phyloP scores from a whole-genome alignment of 2,888 invertebrate genomes.

The Caenorhabditis zanzibari region DNA sequence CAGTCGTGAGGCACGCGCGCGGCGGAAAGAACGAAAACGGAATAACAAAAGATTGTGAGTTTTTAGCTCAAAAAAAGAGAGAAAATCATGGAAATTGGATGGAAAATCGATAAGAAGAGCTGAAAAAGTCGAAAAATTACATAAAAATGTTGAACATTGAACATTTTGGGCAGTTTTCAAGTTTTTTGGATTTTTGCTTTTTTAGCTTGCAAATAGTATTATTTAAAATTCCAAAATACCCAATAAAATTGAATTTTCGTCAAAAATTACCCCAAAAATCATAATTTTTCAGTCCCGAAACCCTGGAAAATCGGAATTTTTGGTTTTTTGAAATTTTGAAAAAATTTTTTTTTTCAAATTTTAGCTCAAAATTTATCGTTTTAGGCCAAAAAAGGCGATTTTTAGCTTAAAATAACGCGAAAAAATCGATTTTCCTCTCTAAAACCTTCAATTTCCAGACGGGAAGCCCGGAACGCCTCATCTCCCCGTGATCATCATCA shows the following conservation, averaged over 20 bases:
- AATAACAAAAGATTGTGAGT: conserved; percentile 41
- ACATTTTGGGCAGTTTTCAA: no score
- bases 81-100: not conserved
- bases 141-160: no score
- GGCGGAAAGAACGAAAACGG: conserved; percentile 46
- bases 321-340: no score
- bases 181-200: not conserved
- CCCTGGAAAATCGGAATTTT: not conserved
- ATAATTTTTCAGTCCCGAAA: not conserved
- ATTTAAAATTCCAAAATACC: no score
- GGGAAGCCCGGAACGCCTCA: conserved; percentile 39
- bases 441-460: conserved; percentile 15
- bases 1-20: conserved; percentile 86
- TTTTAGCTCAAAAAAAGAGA: not conserved
- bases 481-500: conserved; percentile 6
- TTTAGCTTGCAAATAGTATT: not conserved
- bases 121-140: not conserved
- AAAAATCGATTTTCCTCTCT: no score
- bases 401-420: not conserved
- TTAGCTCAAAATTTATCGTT: not conserved
- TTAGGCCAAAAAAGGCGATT: not conserved
- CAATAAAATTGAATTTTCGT: not conserved
- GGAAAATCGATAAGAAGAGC: not conserved
- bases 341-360: no score
- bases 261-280: not conserved